These are phyloP conservation scores for Leptodactylus fallax DNA, from an alignment of 2,797 vertebrate species.

Conservation along the genomic window DNA sequence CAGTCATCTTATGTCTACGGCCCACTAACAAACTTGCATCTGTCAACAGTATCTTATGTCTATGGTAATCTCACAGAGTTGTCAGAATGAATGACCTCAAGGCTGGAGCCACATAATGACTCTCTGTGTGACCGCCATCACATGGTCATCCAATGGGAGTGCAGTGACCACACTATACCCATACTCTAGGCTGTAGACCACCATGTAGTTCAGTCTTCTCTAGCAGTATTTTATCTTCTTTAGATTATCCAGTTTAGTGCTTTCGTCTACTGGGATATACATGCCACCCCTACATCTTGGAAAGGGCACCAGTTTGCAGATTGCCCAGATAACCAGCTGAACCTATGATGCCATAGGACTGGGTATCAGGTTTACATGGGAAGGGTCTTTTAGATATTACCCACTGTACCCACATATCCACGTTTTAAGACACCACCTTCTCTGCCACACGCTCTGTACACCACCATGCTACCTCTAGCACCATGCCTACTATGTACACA, in stretches of 20 bases:
- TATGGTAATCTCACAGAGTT: not conserved
- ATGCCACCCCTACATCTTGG: not conserved
- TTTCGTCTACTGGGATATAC: not conserved
- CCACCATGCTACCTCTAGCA: not conserved
- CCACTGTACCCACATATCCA: not conserved
- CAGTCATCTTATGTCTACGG: not conserved
- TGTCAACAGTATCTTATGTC: not conserved
- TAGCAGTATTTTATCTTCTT: not conserved
- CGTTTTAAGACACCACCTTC: not conserved
- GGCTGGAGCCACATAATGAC: not conserved
- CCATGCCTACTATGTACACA: too few species aligned
- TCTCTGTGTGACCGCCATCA: not conserved
- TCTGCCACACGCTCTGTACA: not conserved
- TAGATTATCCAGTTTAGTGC: not conserved
- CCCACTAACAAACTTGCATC: not conserved
- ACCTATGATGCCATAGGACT: too few species aligned
- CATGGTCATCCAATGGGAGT: not conserved
- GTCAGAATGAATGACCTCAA: not conserved
- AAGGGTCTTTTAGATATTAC: not conserved
- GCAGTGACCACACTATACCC: not conserved
- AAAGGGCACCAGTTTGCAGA: not conserved
- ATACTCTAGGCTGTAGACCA: not conserved
- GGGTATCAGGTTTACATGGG: too few species aligned
- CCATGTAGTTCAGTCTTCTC: not conserved
- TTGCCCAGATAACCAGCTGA: not conserved